Evolutionary conservation across 1,140 invertebrate genomes (phyloP).

Genomic region (Bicyclus anynana): DNA sequence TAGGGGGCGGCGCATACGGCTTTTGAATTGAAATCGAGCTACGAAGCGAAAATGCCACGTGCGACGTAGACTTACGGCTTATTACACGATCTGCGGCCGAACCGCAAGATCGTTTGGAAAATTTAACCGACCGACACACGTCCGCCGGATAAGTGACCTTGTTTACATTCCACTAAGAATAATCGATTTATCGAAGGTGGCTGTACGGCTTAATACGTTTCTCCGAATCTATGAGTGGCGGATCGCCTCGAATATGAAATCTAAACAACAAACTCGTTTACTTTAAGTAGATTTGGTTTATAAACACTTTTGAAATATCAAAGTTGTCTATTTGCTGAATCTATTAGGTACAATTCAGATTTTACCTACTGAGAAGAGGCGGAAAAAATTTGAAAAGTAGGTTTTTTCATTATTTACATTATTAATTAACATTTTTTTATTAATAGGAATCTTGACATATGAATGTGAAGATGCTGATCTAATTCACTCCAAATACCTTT

Average conservation of each 20-base stretch:
- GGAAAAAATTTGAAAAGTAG: too few species aligned
- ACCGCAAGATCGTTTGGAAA: conserved; percentile 38
- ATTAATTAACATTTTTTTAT: too few species aligned
- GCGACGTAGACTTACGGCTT: conserved; percentile 45
- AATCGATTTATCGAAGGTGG: conserved; percentile 25
- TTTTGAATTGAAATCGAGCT: conserved; percentile 56
- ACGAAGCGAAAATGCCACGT: conserved; percentile 67
- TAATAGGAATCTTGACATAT: too few species aligned
- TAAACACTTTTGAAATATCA: too few species aligned
- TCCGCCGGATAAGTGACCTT: conserved; percentile 31
- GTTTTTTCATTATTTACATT: too few species aligned
- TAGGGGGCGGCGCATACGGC: conserved; percentile 53
- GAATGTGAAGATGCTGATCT: too few species aligned
- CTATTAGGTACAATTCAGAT: too few species aligned
- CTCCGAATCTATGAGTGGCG: neutral
- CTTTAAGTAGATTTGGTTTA: too few species aligned
- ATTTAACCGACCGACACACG: conserved; percentile 30
- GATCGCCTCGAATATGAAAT: neutral
- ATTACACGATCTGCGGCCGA: conserved; percentile 37
- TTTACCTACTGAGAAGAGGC: too few species aligned
- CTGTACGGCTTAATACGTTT: neutral
- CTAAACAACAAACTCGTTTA: too few species aligned
- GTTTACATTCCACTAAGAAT: conserved; percentile 27
- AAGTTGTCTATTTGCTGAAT: too few species aligned
- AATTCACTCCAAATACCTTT: too few species aligned